Base-by-base conservation (phyloP, 1,140 invertebrate species). In the Drosophila nannoptera region DNA sequence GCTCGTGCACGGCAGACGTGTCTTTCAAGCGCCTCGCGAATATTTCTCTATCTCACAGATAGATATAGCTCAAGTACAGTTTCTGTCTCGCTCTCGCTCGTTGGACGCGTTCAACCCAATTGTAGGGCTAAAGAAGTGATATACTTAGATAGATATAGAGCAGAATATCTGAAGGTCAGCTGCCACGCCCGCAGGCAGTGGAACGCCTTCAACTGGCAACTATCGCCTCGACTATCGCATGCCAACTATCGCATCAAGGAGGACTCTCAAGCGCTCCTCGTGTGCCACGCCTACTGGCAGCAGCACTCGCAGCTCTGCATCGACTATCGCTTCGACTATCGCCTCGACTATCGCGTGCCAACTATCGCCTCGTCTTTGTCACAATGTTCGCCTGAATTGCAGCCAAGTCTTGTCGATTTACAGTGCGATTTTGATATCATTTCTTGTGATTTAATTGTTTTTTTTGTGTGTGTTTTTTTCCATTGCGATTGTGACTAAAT, bases 1-100 rank as follows among this genome's bases (percentile, higher is more conserved):
- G 56, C 46, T 74, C 62, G 72, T 61, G 72, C 35, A 58, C 56
- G 54, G 72, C 72, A 61, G 72, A 74, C 72, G 72, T 74, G 68
- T 71, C 38, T 56, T 31, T 22, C 1, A 22, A n/a, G 8, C 33
- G 33, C 32, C 49, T 42, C 29, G 36, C 59, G 40, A 8, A 22
- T 29, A 9, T 53, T 59, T 64, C 36, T 52, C 36, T 53, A 7
- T 14, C 35, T 36, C 6, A 14, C n/a, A 5, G 11, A 11, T 61
- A 4, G 38, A 61, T 22, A 11, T 29, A 43, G 14, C 6, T 49
- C 22, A 11, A 29, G 11, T 29, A 1, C n/a, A n/a, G 32, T 49
- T 9, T 42, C 4, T 53, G 32, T 66, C 45, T 45, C 63, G 42
- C 49, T 59, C 32, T 36, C 12, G 40, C 40, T 4, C 22, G 22